Evolutionary conservation across 2,888 invertebrate species (phyloP), one percentile per base, ranked within the genome.

Genomic region (Lypha dubia): DNA sequence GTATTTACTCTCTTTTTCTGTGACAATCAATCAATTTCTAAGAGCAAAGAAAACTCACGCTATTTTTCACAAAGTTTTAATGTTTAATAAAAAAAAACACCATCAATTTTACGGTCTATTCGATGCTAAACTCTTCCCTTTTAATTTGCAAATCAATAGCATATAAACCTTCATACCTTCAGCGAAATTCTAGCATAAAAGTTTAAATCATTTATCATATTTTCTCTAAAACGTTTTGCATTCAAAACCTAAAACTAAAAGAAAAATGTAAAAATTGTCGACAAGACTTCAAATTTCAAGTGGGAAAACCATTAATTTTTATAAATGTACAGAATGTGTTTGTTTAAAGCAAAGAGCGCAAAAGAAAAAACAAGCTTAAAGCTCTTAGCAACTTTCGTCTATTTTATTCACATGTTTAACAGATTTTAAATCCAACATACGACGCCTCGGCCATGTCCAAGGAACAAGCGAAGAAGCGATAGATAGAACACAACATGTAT

Each of bases 231-330:
- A 41, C 8, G 0, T 9, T 20, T 51, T 49, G 4, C 1, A 7
- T 49, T 7, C 20, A 8, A 51, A 22, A 62, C 38, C 15, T 2
- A 35, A 35, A 38, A 20, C 44, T 49, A 58, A 49, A 51, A n/a
- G n/a, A n/a, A 11, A 38, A 65, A 17, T 35, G 20, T 15, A 24
- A 65, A 79, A 70, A 35, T 56, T 68, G 70, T 65, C 58, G 68
- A 75, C 56, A 74, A 75, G 41, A 70, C 51, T 79, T 65, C 44
- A 84, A 65, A 60, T 67, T 70, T 71, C 51, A 70, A 84, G 79
- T 76, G 58, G 65, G 58, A 60, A 84, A 79, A 71, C 79, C 79
- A 79, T 84, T 79, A 79, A 79, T 84, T 84, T 79, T 28, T 63
- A 46, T n/a, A 65, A 83, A 79, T 63, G 62, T 74, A 68, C 28